Evolutionary conservation across 2,113 vertebrate genomes (phyloP), one percentile per base, ranked within the genome.

Genomic region (Pterocles orientalis): DNA sequence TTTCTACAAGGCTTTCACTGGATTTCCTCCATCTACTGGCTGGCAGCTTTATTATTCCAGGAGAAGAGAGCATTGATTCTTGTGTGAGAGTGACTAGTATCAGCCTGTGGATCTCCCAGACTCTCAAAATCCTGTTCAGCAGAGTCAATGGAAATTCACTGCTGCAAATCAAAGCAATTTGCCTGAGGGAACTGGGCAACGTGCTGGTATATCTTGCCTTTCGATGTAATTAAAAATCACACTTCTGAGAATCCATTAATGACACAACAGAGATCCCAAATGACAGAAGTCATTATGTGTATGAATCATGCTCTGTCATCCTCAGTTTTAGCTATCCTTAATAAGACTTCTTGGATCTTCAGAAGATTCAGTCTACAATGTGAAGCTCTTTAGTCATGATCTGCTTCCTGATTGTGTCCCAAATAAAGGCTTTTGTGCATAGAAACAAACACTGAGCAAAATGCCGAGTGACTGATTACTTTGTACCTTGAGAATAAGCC

Each of bases 221-320:
- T 90, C 54, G 66, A 57, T 34, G 61, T 95, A 92, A 88, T 96
- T 96, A 96, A 96, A 96, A 95, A 86, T 93, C 82, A 80, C 66
- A 62, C 41, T 4, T 96, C 82, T 90, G 62, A 92, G 85, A 93
- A 73, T 73, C 75, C 68, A 66, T 71, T 96, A 94, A 95, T 58
- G 66, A 71, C 56, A 88, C 14, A 82, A 61, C 18, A 45, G 88
- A 79, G 39, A 56, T 89, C 64, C 68, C 82, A 71, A 79, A 88
- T 33, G 60, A 80, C 29, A 62, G 71, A 92, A 93, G 16, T 47
- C 28, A 70, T 80, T 85, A 76, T 50, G 33, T 14, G 47, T 47
- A 25, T 83, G 85, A 90, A 93, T 87, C 33, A 47, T 34, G 23
- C 24, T 62, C 33, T 8, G 1, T 71, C 71, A 73, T 76, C 12